Percentiles rank a stretch among this genome's conserved stretches.
Evolutionary conservation across 2,888 invertebrate genomes (phyloP).

Genomic region (Dynastes maya): DNA sequence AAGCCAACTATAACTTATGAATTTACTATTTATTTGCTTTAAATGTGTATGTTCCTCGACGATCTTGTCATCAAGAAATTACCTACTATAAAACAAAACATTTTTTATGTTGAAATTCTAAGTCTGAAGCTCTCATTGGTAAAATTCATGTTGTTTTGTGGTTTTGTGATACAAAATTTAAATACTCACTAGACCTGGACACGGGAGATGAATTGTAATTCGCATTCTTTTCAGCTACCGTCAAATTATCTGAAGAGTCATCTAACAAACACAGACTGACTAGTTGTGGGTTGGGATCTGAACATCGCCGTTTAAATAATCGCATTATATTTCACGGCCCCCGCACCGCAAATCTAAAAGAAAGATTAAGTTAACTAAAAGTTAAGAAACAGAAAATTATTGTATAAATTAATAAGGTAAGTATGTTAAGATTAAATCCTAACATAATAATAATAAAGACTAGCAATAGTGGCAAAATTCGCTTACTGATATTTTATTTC

Average conservation of each 20-base stretch:
- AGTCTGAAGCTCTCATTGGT: too few relatives aligned
- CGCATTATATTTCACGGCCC: constrained; percentile 66
- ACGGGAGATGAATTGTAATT: constrained; percentile 52
- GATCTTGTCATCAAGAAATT: too few relatives aligned
- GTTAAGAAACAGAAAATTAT: neutral
- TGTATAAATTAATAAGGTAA: neutral
- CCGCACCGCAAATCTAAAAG: neutral
- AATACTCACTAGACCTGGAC: constrained; percentile 57
- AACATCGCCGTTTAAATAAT: constrained; percentile 73
- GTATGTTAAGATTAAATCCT: too few relatives aligned
- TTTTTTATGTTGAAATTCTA: too few relatives aligned
- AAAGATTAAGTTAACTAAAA: constrained; percentile 36
- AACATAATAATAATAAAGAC: too few relatives aligned
- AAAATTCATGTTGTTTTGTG: too few relatives aligned
- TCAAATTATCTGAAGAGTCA: constrained; percentile 59
- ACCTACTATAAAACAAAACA: too few relatives aligned
- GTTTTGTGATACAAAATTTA: neutral
- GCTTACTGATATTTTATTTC: too few relatives aligned
- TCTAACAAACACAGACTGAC: constrained; percentile 71
- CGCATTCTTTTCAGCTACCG: constrained; percentile 7
- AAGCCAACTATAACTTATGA: constrained; percentile 45
- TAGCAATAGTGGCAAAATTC: too few relatives aligned
- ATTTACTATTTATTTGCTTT: neutral
- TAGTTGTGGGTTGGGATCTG: constrained; percentile 75
- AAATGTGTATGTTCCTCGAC: too few relatives aligned